Evolutionary conservation across 1,140 invertebrate genomes (phyloP), one percentile per base, ranked within the genome.

Genomic region (Philotrypesis tridentata): DNA sequence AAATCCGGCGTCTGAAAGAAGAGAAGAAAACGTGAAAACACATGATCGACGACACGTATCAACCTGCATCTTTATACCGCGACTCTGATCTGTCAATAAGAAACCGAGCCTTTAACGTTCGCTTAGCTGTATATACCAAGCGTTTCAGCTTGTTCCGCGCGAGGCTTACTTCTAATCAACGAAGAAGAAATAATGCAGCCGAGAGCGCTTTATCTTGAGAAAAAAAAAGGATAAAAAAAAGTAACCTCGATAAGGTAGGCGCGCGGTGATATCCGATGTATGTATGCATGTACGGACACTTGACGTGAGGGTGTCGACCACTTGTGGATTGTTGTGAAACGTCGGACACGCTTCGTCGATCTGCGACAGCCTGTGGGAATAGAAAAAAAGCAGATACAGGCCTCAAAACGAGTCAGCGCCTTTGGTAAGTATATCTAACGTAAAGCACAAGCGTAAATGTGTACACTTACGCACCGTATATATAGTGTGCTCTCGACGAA

Each of bases 251-350:
- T 55, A 55, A 55, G 48, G 48, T 55, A 55, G 48, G 43, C 72
- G 27, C 40, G 23, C 63, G 76, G 61, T 31, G 27, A 73, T 48
- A 60, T 11, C 23, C 25, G 11, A 21, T 29, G 71, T 37, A n/a
- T 72, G 31, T 25, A 63, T 48, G 77, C 55, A 79, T 80, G 79
- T 25, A 3, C 48, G 72, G 74, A 80, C 74, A 29, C n/a, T n/a
- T n/a, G n/a, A n/a, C n/a, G n/a, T n/a, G n/a, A n/a, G n/a, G 55
- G 83, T 76, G 67, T 84, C 88, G 88, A 89, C 89, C 89, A 89
- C 89, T 89, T 89, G 89, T 89, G 87, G 89, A 88, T 87, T 77
- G 23, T 72, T 55, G 71, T 83, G 63, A 68, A 40, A 48, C n/a
- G 71, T 67, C 48, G n/a, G 29, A 11, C 63, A 9, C 48, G 21